phyloP scores from a whole-genome alignment of 2,797 vertebrate species.

The Pogoniulus pusillus region DNA sequence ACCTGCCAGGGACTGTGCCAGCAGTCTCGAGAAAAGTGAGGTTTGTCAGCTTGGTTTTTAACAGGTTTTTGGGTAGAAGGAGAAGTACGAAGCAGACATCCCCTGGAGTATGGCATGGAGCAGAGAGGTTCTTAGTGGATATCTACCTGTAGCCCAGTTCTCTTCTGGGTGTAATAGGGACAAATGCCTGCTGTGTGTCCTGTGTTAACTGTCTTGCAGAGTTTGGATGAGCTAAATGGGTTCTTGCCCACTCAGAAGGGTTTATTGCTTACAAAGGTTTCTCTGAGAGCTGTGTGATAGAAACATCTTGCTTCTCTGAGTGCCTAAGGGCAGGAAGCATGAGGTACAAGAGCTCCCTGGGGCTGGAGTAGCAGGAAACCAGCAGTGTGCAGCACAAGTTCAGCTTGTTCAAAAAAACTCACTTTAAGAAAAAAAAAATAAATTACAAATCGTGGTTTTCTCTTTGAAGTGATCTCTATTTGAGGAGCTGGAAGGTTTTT shows the following conservation, averaged over 20 bases:
- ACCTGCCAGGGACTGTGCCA: neutral
- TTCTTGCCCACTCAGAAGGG: neutral
- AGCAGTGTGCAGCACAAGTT: neutral
- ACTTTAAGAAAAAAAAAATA: neutral
- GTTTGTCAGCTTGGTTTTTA: neutral
- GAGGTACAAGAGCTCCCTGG: neutral
- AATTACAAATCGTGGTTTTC: neutral
- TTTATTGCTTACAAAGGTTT: neutral
- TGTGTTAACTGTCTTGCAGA: neutral
- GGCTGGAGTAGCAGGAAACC: neutral
- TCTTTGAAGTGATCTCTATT: neutral
- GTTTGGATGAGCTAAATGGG: neutral
- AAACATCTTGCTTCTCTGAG: neutral
- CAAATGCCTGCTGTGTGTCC: neutral
- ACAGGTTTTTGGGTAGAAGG: accelerated
- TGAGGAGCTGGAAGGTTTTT: neutral
- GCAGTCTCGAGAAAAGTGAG: neutral
- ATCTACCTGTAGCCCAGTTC: neutral
- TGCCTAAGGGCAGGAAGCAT: neutral
- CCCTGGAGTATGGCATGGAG: accelerated
- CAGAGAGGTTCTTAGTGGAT: neutral
- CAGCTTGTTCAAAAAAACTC: neutral
- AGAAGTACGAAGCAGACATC: accelerated
- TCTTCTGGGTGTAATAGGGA: neutral
- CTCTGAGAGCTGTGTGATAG: neutral